Evolutionary conservation across 1,140 invertebrate genomes (phyloP).

Genomic region (Saccostrea glomerata): DNA sequence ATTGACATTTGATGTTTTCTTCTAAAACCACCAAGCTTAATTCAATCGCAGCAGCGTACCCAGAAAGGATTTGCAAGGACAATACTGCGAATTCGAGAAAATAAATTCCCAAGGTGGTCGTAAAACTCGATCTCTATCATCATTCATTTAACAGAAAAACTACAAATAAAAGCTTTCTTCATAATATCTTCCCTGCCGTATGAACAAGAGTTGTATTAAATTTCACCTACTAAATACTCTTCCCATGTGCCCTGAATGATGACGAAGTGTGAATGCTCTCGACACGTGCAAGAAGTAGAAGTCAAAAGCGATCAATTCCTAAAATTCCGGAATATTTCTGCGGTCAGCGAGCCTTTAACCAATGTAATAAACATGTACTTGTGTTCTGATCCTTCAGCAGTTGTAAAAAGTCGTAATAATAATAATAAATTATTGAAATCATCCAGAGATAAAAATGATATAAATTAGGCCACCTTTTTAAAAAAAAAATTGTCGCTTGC

Average conservation of each 20-base stretch:
- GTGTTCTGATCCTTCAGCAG: background rate
- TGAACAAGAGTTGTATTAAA: constrained; percentile 6
- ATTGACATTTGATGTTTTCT: too few relatives aligned
- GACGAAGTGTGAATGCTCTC: constrained; percentile 29
- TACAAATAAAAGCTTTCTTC: constrained; percentile 36
- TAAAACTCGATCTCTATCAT: constrained; percentile 24
- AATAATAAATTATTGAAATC: background rate
- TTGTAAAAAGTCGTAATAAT: background rate
- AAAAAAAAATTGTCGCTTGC: too few relatives aligned
- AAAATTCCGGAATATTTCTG: background rate
- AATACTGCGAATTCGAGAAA: background rate
- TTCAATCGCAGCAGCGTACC: background rate
- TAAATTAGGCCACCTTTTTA: background rate
- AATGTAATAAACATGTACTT: background rate
- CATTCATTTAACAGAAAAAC: constrained; percentile 21
- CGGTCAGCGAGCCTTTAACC: background rate
- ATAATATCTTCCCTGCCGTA: constrained; percentile 13
- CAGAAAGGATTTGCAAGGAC: background rate
- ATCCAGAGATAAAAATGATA: background rate
- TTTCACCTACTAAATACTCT: constrained; percentile 26
- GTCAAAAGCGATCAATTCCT: background rate
- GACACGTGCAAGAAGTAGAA: constrained; percentile 12
- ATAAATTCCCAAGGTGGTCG: constrained; percentile 10
- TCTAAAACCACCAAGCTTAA: background rate
- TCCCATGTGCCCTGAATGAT: constrained; percentile 6